Evolutionary conservation across 1,140 invertebrate species (phyloP), one percentile per base, ranked within the genome.

Genomic region (Alviniconcha marisindica): DNA sequence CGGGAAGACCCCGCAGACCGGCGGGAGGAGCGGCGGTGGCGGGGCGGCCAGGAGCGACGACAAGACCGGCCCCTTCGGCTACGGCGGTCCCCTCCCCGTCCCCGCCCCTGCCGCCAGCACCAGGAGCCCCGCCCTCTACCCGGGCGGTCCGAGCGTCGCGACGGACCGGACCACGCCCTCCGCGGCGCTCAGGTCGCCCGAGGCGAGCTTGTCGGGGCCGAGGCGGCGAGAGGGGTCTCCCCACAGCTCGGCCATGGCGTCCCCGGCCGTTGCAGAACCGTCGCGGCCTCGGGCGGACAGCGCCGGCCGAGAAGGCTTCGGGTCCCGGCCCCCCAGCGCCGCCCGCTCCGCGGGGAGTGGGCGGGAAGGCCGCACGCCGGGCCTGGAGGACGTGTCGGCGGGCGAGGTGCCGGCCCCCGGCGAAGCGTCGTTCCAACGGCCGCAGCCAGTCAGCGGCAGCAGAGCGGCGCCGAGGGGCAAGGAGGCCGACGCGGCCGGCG

Each of bases 391-490:
- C 15, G 24, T 33, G n/a, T 12, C 28, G n/a, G 28, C 63, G 12
- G 15, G 33, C 10, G 69, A 40, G 69, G 36, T 15, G 2, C 12
- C 69, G 15, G 36, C 33, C 21, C 18, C 18, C 5, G 33, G 4
- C 4, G 77, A n/a, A 33, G 51, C 18, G 1, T 54, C 77, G 5
- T 80, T 80, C 40, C 78, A 80, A 24, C 33, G 78, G 15, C 78
- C 78, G 1, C 78, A 66, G 56, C 78, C 78, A 0, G 36, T 69
- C 21, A 48, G 28, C 24, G 56, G 36, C 1, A 44, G 60, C 48
- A 40, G 36, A 28, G 31, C 5, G 4, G 56, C 33, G 5, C 5
- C 44, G 7, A 48, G 44, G 18, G 44, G 44, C 4, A 77, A 33
- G 0, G n/a, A 5, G 5, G 10, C 31, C 77, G 24, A 24, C 77